These are phyloP conservation scores for Oscheius sp. DNA, from an alignment of 2,888 invertebrate genomes.

Conservation along the genomic window DNA sequence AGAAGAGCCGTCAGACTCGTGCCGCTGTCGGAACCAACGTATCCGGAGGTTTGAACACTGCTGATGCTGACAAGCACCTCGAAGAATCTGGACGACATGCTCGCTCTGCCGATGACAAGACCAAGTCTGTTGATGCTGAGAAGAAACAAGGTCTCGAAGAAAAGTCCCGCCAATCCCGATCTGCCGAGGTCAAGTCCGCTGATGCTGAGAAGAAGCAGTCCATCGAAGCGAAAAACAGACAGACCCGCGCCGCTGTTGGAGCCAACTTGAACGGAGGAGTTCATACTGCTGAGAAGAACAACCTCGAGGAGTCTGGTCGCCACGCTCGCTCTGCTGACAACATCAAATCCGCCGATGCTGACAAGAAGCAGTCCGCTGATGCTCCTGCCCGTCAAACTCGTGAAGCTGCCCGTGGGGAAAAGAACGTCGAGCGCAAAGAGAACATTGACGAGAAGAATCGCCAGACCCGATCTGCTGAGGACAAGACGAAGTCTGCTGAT, in stretches of 20 bases:
- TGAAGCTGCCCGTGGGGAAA: no score
- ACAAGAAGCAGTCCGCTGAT: not conserved
- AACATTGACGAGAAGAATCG: not conserved
- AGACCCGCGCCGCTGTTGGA: not conserved
- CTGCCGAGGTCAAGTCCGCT: not conserved
- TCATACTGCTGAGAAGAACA: not conserved
- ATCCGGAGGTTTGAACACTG: not conserved
- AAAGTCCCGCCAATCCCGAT: not conserved
- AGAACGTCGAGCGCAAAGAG: not conserved
- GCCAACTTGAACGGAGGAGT: no score
- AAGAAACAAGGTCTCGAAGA: not conserved
- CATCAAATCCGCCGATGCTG: not conserved
- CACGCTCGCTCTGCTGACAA: not conserved
- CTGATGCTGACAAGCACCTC: conserved; percentile 1
- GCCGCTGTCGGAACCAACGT: no score
- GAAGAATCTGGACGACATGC: not conserved
- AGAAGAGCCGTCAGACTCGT: no score
- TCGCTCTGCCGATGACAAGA: not conserved
- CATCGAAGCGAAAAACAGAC: not conserved
- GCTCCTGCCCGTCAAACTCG: not conserved
- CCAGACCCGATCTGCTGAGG: not conserved
- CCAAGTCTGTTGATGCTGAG: not conserved
- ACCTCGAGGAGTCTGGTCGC: not conserved
- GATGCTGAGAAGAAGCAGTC: not conserved
- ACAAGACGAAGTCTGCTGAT: not conserved